phyloP scores from a whole-genome alignment of 2,888 invertebrate species.

The Diploptera punctata region DNA sequence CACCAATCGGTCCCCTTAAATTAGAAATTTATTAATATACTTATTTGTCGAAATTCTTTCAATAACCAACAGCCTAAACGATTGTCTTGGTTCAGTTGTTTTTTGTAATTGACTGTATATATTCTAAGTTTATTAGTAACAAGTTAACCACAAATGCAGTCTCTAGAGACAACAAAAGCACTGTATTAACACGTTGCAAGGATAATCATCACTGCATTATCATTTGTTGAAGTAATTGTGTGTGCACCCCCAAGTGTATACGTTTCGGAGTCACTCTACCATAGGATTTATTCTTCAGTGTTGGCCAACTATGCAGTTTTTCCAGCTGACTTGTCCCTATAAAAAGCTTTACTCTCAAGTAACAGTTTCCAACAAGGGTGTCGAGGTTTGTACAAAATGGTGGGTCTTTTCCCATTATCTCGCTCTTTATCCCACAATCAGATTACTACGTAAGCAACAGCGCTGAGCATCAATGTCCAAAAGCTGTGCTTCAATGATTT shows the following conservation, averaged over 20 bases:
- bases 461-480: conserved; percentile 1
- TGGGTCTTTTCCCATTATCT: conserved; percentile 1
- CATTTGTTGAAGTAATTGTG: neutral
- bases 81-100: no score
- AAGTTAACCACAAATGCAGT: no score
- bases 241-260: conserved; percentile 8
- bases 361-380: conserved; percentile 21
- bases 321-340: conserved; percentile 1
- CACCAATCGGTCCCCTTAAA: no score
- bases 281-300: conserved; percentile 2
- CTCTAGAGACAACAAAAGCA: no score
- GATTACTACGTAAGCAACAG: conserved; percentile 3
- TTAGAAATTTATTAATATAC: no score
- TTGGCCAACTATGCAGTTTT: conserved; percentile 2
- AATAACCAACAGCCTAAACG: no score
- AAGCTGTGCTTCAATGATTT: conserved; percentile 3
- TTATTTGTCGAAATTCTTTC: no score
- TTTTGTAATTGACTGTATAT: no score
- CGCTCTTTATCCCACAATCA: conserved; percentile 4
- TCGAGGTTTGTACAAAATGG: conserved; percentile 23
- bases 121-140: no score
- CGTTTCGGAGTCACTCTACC: neutral
- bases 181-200: no score
- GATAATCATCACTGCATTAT: no score
- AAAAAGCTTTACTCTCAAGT: neutral